A percentile compares a stretch with the other conserved stretches of the same genome.
Conservation (phyloP, 2,888 invertebrate genomes). For the Sesia bembeciformis region DNA sequence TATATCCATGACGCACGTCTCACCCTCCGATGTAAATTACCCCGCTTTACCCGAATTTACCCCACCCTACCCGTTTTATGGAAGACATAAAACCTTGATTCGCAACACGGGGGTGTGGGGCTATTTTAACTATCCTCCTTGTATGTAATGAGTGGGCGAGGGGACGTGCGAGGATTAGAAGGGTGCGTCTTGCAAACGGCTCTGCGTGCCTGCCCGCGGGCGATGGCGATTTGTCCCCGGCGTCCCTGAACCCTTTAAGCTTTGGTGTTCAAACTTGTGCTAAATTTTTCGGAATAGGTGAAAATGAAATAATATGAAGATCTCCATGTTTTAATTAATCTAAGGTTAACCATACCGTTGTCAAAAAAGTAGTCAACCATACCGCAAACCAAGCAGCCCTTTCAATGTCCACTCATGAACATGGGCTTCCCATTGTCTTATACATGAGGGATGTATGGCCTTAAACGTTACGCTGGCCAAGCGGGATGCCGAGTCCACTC, state of each 20-base stretch:
- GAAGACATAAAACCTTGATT: conserved; percentile 42
- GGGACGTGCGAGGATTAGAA: conserved; percentile 39
- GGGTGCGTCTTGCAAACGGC: conserved; percentile 71
- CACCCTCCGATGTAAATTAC: neutral
- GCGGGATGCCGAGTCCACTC: no score
- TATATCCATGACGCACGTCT: neutral
- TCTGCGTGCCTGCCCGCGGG: conserved; percentile 63
- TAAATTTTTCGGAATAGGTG: no score
- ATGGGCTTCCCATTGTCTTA: no score
- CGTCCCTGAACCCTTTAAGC: conserved; percentile 38
- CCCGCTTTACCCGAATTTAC: neutral
- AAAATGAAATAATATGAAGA: no score
- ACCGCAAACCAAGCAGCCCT: no score
- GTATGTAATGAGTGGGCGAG: conserved; percentile 58
- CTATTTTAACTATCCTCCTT: conserved; percentile 56
- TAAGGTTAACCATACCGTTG: no score
- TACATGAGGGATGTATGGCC: no score
- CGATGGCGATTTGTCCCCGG: conserved; percentile 63
- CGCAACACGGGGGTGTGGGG: conserved; percentile 30
- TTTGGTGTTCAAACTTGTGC: conserved; percentile 14
- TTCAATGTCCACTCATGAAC: no score
- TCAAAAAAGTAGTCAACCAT: no score
- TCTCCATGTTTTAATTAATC: no score
- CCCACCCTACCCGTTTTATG: conserved; percentile 6
- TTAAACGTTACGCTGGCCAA: no score